Evolutionary conservation across 2,888 invertebrate species (phyloP), one percentile per base, ranked within the genome.

Genomic region (Melipona bicolor): DNA sequence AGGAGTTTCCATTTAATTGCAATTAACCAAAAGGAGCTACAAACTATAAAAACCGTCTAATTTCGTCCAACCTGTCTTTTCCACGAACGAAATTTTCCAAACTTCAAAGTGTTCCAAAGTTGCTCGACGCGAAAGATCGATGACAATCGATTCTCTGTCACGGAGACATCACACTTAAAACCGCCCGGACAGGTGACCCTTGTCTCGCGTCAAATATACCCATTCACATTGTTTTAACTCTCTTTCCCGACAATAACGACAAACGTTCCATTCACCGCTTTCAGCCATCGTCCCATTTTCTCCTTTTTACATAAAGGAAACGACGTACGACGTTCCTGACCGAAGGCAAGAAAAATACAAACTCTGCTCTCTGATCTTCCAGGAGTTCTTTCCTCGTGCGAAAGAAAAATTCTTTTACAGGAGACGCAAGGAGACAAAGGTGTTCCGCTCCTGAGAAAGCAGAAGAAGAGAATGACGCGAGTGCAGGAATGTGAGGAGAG

Each of bases 401-500:
- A 70, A 36, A 56, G 4, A 6, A 27, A 70, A 70, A 54, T 36
- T 17, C 24, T 24, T 9, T 17, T 9, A 4, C 24, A 9, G 43
- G 11, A n/a, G 43, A 43, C 9, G 43, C 11, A 43, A 9, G 17
- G 17, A 19, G 61, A 24, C 56, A 15, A n/a, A 11, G 19, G 21
- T 61, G 21, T 61, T 67, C 13, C 59, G 64, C 43, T 71, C 15
- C 9, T 2, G 64, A 67, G 49, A 36, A 61, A 79, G 65, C 27
- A 79, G 72, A 43, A 43, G 43, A 43, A 43, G 56, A 21, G 77
- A 86, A 84, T 74, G 77, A 43, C 80, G 81, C 79, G 24, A 21
- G 27, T 43, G 56, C 27, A 79, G 80, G 88, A 82, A 86, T 80
- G 83, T 87, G 69, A 72, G 71, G 49, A 71, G 59, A 77, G 61